Evolutionary conservation across 2,797 vertebrate species (phyloP).

Genomic region (Ambastaia sidthimunki): DNA sequence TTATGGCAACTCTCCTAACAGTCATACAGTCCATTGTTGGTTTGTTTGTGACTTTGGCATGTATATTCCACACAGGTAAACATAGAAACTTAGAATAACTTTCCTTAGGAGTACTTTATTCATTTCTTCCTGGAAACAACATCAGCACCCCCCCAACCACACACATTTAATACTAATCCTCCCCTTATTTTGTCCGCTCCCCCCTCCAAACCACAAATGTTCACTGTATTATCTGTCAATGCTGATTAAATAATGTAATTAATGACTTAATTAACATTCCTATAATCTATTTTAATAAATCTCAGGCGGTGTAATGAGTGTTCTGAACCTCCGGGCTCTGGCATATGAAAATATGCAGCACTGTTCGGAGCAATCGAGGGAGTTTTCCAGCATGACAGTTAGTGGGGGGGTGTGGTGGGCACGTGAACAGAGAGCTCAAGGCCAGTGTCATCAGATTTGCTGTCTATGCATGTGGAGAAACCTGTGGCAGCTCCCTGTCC

Average conservation of each 20-base stretch:
- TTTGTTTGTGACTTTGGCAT: background rate
- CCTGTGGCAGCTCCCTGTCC: constrained; percentile 58
- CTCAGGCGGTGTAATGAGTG: constrained; percentile 84
- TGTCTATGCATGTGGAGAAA: constrained; percentile 69
- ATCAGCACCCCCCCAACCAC: constrained; percentile 12
- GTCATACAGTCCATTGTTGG: too few relatives aligned
- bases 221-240: constrained; percentile 81
- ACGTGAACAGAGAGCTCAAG: constrained; percentile 69
- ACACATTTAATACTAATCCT: constrained; percentile 46
- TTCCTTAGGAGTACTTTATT: background rate
- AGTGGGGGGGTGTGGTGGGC: constrained; percentile 48
- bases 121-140: constrained; percentile 15
- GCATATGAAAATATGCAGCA: constrained; percentile 76
- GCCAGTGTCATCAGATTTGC: constrained; percentile 76
- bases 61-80: background rate
- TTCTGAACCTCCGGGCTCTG: constrained; percentile 80
- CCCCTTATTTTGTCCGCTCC: constrained; percentile 49
- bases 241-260: constrained; percentile 89
- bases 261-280: constrained; percentile 90
- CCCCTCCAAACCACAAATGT: constrained; percentile 57
- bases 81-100: background rate
- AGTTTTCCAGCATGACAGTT: constrained; percentile 64
- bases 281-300: constrained; percentile 90
- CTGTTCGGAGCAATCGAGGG: constrained; percentile 12
- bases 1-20: too few relatives aligned